These are phyloP conservation scores for Pterocles gutturalis DNA, from an alignment of 2,113 vertebrate species.

Conservation along the genomic window DNA sequence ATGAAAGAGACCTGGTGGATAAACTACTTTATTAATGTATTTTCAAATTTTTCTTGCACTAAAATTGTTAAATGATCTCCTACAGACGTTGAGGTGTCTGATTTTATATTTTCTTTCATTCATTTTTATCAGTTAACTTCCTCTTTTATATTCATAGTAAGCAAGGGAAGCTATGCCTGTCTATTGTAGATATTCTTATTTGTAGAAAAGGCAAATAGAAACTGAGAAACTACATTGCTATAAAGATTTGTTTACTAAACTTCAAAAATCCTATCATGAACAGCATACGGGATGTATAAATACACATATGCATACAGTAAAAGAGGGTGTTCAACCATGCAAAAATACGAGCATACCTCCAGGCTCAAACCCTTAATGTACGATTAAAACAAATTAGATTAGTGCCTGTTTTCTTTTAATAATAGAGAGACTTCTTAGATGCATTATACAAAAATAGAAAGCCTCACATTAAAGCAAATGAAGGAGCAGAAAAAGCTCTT, in stretches of 20 bases:
- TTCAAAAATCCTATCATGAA: background rate
- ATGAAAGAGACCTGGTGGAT: background rate
- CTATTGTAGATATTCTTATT: background rate
- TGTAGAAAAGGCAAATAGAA: background rate
- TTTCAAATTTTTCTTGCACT: background rate
- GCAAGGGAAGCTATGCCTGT: background rate
- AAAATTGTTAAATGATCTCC: background rate
- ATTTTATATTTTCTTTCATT: background rate
- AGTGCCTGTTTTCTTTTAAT: background rate
- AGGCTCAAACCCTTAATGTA: background rate
- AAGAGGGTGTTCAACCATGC: background rate
- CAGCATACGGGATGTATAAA: background rate
- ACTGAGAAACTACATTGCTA: background rate
- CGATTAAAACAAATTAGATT: background rate
- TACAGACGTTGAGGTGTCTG: background rate
- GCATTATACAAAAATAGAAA: background rate
- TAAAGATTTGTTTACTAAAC: background rate
- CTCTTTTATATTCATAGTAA: background rate
- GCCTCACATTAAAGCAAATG: background rate
- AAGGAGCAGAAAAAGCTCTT: background rate
- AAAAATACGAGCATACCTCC: constrained; percentile 22
- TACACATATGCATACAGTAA: background rate
- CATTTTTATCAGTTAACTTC: background rate
- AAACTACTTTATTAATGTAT: background rate
- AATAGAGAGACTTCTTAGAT: background rate